Evolutionary conservation across 2,113 vertebrate genomes (phyloP), one percentile per base, ranked within the genome.

Genomic region (Mionectes macconnelli): DNA sequence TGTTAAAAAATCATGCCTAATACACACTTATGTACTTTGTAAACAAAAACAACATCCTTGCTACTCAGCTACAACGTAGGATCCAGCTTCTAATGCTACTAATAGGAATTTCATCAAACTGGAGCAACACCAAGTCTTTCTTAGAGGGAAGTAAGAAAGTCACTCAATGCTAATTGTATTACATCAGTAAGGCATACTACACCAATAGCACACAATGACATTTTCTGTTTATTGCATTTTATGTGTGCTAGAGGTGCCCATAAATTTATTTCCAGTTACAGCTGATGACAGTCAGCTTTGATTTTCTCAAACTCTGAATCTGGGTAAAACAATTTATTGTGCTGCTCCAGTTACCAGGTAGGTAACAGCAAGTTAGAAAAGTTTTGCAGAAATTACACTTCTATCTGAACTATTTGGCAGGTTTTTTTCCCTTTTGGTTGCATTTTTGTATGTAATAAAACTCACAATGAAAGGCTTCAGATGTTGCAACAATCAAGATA

Each of bases 371-470:
- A 84, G 44, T 52, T 42, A 89, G 64, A 5, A n/a, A 87, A 91
- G 45, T 85, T 94, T 68, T 84, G 42, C 77, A 91, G 70, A 53
- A 89, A 59, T 50, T 55, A n/a, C 14, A 47, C 56, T 95, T 60
- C 44, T 79, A 85, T 92, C 79, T 86, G 83, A 96, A 93, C 56
- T 68, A 64, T 10, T 10, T 28, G 9, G 28, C 8, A n/a, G 6
- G 2, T 3, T 60, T 31, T 55, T n/a, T 5, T 6, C 27, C 16
- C 7, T 72, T 86, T 74, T 27, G 22, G 30, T 30, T 67, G 77
- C 69, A 79, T 96, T 96, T 88, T 87, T 86, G 15, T 67, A 27
- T 13, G 40, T 63, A 95, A 92, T 74, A 92, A 94, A 97, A 86
- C 66, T 60, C 47, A 80, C 52, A 91, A 30, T 33, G 70, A 88